These are phyloP conservation scores for Anthrax anthrax DNA, from an alignment of 2,888 invertebrate genomes.

Conservation along the genomic window DNA sequence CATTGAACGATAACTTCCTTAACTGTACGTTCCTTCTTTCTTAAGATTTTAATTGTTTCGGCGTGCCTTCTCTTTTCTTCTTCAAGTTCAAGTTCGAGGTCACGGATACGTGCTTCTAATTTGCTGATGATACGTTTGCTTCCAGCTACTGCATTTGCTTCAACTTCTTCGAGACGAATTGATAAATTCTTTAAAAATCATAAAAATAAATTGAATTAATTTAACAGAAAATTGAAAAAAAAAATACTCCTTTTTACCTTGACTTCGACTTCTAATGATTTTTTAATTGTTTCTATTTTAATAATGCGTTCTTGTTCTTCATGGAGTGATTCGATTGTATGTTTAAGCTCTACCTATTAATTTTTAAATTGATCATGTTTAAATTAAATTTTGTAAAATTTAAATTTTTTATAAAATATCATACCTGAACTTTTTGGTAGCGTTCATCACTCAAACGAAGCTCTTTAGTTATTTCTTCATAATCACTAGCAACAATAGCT, in stretches of 20 bases:
- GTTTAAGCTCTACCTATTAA: constrained; percentile 70
- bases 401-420: too few species aligned
- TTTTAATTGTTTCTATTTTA: constrained; percentile 95
- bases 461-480: constrained; percentile 96
- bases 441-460: constrained; percentile 86
- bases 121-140: constrained; percentile 96
- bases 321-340: constrained; percentile 84
- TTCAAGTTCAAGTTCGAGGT: constrained; percentile 85
- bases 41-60: constrained; percentile 92
- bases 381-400: background rate
- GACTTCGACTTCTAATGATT: constrained; percentile 93
- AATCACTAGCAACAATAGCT: constrained; percentile 79
- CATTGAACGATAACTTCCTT: constrained; percentile 92
- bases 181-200: constrained; percentile 48
- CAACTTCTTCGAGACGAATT: constrained; percentile 87
- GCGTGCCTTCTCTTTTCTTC: constrained; percentile 95
- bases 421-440: constrained; percentile 75
- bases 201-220: background rate
- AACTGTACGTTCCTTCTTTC: constrained; percentile 94
- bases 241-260: constrained; percentile 43
- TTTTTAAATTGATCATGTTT: too few species aligned
- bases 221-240: too few species aligned
- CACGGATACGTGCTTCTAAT: constrained; percentile 87
- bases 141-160: constrained; percentile 91
- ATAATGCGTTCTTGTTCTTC: constrained; percentile 94